Percentiles rank a stretch among this genome's conserved stretches.
Conservation (phyloP, 1,140 invertebrate genomes). For the Eueides isabella region DNA sequence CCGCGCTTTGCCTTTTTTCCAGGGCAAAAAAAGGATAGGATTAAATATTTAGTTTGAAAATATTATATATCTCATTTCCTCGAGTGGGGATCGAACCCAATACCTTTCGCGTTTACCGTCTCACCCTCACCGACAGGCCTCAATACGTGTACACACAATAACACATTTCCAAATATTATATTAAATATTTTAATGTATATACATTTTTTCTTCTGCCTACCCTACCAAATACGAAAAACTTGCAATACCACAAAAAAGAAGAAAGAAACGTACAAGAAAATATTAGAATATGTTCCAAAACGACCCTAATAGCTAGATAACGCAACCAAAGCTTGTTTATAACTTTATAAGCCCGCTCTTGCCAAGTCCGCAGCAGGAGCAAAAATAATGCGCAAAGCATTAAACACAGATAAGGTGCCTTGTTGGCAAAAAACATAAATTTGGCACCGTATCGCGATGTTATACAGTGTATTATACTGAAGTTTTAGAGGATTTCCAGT, state of each 20-base stretch:
- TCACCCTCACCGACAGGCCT: no score
- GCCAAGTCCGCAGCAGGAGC: conserved; percentile 46
- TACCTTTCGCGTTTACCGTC: no score
- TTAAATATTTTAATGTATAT: no score
- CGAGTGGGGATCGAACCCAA: no score
- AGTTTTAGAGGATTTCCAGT: not conserved
- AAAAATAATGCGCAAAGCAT: conserved; percentile 51
- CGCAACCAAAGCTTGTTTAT: conserved; percentile 23
- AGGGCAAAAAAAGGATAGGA: no score
- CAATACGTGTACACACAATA: no score
- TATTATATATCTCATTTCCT: no score
- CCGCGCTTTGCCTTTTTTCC: no score
- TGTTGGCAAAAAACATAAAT: conserved; percentile 66
- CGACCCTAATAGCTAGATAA: conserved; percentile 5
- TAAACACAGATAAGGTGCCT: conserved; percentile 54
- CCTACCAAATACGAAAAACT: not conserved
- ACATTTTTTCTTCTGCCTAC: no score
- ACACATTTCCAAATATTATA: no score
- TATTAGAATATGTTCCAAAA: not conserved
- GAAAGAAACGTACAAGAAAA: not conserved
- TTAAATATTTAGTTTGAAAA: no score
- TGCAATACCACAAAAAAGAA: not conserved
- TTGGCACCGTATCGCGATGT: conserved; percentile 44
- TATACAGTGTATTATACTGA: not conserved
- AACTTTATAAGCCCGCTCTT: conserved; percentile 37